Evolutionary conservation across 2,888 invertebrate species (phyloP), one percentile per base, ranked within the genome.

Genomic region (Parelbella ahira): DNA sequence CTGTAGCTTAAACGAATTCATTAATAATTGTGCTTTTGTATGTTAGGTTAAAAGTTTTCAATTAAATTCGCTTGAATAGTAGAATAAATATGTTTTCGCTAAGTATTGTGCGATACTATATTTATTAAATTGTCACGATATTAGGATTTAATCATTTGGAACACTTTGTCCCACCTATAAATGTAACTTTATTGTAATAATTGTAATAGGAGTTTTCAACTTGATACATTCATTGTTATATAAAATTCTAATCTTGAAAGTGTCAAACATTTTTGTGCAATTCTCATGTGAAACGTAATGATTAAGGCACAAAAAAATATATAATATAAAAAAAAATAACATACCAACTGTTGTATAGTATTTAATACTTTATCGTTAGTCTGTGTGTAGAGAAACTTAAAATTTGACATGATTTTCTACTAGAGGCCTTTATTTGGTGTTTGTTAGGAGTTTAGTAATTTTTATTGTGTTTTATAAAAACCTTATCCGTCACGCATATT

Each of bases 161-260:
- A 39, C 25, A 33, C 12, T 41, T 33, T 11, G 33, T 33, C 33
- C 41, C 33, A 41, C 33, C 41, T 41, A 20, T 41, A 32, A 25
- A 33, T 33, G 21, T 41, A 33, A 27, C 13, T 33, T 7, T 32
- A 32, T 37, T 19, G 37, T 37, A 37, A 37, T 37, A 37, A n/a
- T n/a, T n/a, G 37, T 20, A n/a, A 27, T 37, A 37, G 19, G 27
- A 27, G 13, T 25, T 32, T 32, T 27, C 32, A 25, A 39, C 9
- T 33, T 21, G 33, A 33, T 41, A 41, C 39, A 15, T 39, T 36
- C 18, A 29, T 34, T 36, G 28, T 23, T 36, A 8, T 23, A 21
- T 23, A 30, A 21, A 42, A 15, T 36, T 21, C 13, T 23, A 15
- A 28, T 10, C 19, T 36, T 33, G 23, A 11, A 34, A 9, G 19